Evolutionary conservation across 2,888 invertebrate genomes (phyloP).

Genomic region (Nephrotoma guestfalica): DNA sequence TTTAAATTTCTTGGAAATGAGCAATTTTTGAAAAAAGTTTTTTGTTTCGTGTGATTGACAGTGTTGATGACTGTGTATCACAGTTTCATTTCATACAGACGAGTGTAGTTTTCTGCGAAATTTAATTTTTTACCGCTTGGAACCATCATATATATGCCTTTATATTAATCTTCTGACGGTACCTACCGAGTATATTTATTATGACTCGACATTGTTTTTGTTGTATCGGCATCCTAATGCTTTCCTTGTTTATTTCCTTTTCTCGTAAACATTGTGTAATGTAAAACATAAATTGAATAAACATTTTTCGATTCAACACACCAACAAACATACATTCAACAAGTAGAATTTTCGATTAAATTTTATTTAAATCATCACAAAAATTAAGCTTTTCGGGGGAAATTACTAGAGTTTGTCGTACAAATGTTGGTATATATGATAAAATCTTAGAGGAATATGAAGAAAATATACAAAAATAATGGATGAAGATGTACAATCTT

Average conservation of each 20-base stretch:
- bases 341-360: neutral
- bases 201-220: neutral
- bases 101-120: neutral
- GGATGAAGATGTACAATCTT: too few species aligned
- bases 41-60: neutral
- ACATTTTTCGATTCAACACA: neutral
- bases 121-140: neutral
- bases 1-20: neutral
- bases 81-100: neutral
- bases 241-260: neutral
- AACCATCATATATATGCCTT: neutral
- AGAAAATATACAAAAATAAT: too few species aligned
- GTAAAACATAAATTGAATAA: neutral
- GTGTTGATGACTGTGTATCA: neutral
- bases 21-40: neutral
- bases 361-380: neutral
- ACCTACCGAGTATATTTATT: neutral
- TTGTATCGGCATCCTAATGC: neutral
- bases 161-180: neutral
- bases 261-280: neutral
- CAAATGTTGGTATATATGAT: too few species aligned
- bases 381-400: neutral
- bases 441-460: too few species aligned
- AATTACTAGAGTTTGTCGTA: too few species aligned
- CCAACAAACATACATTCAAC: neutral